phyloP scores from a whole-genome alignment of 2,888 invertebrate species.

The Eledone cirrhosa region DNA sequence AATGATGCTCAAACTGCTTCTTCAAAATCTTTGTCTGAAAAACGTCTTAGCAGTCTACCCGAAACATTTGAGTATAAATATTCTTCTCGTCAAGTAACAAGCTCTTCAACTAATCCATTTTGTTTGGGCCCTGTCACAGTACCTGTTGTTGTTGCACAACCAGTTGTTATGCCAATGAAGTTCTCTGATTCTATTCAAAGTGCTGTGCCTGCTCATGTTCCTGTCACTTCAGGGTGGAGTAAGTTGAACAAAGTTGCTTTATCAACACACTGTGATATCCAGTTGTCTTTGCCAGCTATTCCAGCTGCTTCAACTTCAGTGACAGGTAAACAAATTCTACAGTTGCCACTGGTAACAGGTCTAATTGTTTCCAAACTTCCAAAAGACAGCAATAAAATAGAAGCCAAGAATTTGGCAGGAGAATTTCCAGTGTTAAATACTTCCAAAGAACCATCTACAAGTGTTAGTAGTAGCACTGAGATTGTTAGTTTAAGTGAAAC shows the following conservation, averaged over 20 bases:
- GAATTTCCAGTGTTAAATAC: neutral
- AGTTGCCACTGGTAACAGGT: neutral
- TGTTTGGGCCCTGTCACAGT: slow-evolving; percentile 35
- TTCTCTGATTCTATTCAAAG: slow-evolving; percentile 22
- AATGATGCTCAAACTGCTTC: neutral
- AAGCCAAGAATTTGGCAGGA: too few species aligned
- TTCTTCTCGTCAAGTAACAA: neutral
- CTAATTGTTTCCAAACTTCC: neutral
- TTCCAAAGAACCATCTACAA: neutral
- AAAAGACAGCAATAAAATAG: neutral
- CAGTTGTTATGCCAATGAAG: slow-evolving; percentile 30
- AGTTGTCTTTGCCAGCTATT: slow-evolving; percentile 27
- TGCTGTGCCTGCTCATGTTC: neutral
- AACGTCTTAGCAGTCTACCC: slow-evolving; percentile 19
- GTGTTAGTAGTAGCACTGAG: neutral
- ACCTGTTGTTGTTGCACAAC: slow-evolving; percentile 46
- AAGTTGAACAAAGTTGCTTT: slow-evolving; percentile 8
- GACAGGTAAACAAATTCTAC: neutral
- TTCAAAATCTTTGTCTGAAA: slow-evolving; percentile 3
- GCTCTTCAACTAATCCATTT: neutral
- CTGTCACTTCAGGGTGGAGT: neutral
- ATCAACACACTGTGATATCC: neutral
- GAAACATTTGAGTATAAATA: slow-evolving; percentile 11
- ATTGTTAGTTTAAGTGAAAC: too few species aligned
- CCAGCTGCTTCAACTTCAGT: neutral